Evolutionary conservation across 2,888 invertebrate genomes (phyloP).

Genomic region (Perizoma flavofasciatum): DNA sequence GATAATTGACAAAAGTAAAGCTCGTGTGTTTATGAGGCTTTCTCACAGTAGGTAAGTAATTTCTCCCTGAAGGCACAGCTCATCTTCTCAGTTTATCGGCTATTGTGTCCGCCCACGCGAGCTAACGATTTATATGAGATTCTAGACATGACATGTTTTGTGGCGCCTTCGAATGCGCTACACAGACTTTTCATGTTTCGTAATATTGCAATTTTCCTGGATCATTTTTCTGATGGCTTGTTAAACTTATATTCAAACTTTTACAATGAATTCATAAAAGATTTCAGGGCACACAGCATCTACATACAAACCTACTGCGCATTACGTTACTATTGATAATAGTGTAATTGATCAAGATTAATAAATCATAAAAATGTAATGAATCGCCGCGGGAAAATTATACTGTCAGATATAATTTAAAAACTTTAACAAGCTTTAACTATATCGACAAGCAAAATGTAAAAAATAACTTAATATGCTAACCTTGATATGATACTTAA

Average conservation of each 20-base stretch:
- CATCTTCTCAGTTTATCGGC: slow-evolving; percentile 60
- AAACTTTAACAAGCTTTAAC: slow-evolving; percentile 15
- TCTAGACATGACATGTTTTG: slow-evolving; percentile 8
- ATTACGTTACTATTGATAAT: no score
- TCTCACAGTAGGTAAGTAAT: slow-evolving; percentile 37
- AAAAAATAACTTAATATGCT: slow-evolving; percentile 7
- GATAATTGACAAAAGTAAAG: slow-evolving; percentile 1
- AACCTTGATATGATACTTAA: slow-evolving; percentile 35
- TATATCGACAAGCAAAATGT: slow-evolving; percentile 1
- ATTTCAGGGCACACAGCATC: no score
- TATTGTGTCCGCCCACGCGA: slow-evolving; percentile 64
- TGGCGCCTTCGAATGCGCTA: slow-evolving; percentile 3
- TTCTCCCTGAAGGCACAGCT: slow-evolving; percentile 47
- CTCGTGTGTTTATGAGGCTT: slow-evolving; percentile 18
- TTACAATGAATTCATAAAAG: slow-evolving; percentile 7
- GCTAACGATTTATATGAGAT: slow-evolving; percentile 59
- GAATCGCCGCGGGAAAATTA: slow-evolving; percentile 19
- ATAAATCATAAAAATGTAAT: slow-evolving; percentile 21
- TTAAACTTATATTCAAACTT: neutral
- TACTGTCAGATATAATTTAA: slow-evolving; percentile 23
- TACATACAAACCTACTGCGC: no score
- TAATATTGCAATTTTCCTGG: neutral
- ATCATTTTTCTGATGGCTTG: neutral
- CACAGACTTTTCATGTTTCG: slow-evolving; percentile 1
- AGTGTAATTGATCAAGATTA: slow-evolving; percentile 13